Evolutionary conservation across 2,797 vertebrate species (phyloP).

Genomic region (Petrocephalus schoutedeni): DNA sequence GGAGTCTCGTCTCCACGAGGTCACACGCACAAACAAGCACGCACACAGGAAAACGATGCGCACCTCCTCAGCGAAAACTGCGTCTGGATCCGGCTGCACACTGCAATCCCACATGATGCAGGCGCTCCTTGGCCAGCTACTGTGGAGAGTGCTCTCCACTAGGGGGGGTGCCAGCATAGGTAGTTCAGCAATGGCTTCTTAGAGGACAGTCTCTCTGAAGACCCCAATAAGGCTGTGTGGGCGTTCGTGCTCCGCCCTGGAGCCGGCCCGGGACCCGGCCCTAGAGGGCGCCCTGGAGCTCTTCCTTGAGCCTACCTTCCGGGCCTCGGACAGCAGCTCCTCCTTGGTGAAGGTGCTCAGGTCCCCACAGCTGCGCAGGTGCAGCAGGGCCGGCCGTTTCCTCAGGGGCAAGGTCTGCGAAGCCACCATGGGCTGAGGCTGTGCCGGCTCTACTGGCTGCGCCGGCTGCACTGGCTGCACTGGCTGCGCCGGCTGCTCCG

Average conservation of each 20-base stretch:
- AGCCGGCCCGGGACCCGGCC: conserved; percentile 30
- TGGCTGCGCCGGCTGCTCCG: not conserved
- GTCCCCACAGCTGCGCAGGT: conserved; percentile 73
- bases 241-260: conserved; percentile 45
- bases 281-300: conserved; percentile 23
- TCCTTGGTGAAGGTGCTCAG: conserved; percentile 64
- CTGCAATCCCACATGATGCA: not conserved
- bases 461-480: not conserved
- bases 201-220: conserved; percentile 72
- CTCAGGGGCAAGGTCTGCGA: conserved; percentile 34
- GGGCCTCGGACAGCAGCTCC: conserved; percentile 29
- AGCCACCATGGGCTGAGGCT: conserved; percentile 13
- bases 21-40: not conserved
- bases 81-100: not conserved
- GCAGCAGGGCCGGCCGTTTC: conserved; percentile 55
- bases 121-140: not conserved
- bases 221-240: conserved; percentile 71
- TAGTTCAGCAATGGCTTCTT: conserved; percentile 32
- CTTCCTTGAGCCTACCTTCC: not conserved
- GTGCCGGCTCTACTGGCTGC: not conserved
- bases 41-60: not conserved
- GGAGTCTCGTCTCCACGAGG: not conserved
- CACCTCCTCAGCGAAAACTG: not conserved
- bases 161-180: not conserved
- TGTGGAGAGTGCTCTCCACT: not conserved